Percentiles rank a stretch among this genome's conserved stretches.
Evolutionary conservation across 2,113 vertebrate genomes (phyloP).

Genomic region (Ctenomys sociabilis): DNA sequence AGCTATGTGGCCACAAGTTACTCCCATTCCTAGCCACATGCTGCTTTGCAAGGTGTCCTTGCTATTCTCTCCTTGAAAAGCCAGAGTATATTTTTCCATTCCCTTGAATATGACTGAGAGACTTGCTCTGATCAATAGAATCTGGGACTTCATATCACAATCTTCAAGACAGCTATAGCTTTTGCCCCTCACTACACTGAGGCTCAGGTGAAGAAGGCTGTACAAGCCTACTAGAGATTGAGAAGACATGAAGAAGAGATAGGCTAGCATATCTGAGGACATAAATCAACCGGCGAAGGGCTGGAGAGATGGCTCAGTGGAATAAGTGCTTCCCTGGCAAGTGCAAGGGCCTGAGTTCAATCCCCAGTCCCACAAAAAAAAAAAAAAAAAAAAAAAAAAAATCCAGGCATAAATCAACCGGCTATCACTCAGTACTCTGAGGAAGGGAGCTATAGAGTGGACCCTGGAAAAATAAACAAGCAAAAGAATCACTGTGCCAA

Average conservation of each 20-base stretch:
- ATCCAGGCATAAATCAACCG: too few relatives aligned
- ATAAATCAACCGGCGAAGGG: too few relatives aligned
- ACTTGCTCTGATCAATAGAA: background rate
- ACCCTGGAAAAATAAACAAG: background rate
- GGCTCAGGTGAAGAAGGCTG: background rate
- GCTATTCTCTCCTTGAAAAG: background rate
- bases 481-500: background rate
- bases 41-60: background rate
- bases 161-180: background rate
- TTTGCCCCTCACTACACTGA: background rate
- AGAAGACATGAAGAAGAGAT: background rate
- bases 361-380: too few relatives aligned
- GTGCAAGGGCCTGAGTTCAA: too few relatives aligned
- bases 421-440: fast-evolving
- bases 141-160: background rate
- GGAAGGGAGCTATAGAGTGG: background rate
- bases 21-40: background rate
- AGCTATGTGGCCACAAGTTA: background rate
- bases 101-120: background rate
- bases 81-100: background rate
- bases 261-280: background rate
- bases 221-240: background rate
- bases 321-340: too few relatives aligned
- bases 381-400: too few relatives aligned
- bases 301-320: too few relatives aligned